A percentile compares a stretch with the other conserved stretches of the same genome.
These are phyloP conservation scores for Pelmatolapia mariae DNA, from an alignment of 2,113 vertebrate species.

Conservation along the genomic window DNA sequence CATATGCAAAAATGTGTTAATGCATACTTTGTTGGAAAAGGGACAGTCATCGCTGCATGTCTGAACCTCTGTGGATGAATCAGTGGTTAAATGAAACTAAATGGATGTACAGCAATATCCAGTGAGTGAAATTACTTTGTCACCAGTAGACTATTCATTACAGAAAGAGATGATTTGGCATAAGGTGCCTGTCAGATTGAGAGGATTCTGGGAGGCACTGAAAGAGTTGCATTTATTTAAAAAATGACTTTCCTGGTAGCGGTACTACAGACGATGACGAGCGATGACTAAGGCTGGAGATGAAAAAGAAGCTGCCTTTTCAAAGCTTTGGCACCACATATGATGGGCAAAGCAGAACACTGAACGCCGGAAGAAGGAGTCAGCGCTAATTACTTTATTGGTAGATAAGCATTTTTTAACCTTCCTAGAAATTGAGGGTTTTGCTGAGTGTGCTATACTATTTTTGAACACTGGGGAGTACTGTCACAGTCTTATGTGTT, in stretches of 20 bases:
- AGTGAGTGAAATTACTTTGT: slow-evolving; percentile 4
- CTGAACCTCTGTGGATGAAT: not conserved
- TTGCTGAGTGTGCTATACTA: not conserved
- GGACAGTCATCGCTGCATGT: not conserved
- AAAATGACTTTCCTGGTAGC: slow-evolving; percentile 6
- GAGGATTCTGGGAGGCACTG: not conserved
- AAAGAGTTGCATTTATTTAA: slow-evolving; percentile 8
- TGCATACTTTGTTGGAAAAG: not conserved
- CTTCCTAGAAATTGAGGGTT: not conserved
- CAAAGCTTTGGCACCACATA: slow-evolving; percentile 15
- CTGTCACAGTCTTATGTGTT: not conserved
- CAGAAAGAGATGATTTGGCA: slow-evolving; percentile 7
- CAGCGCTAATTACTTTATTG: slow-evolving; percentile 33
- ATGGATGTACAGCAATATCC: not conserved
- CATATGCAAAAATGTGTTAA: not conserved
- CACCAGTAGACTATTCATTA: slow-evolving; percentile 2
- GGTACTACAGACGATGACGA: not conserved
- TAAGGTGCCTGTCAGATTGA: not conserved
- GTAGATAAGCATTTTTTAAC: slow-evolving; percentile 33
- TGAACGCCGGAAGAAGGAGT: not conserved
- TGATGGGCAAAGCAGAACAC: not conserved
- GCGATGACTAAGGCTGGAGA: slow-evolving; percentile 15
- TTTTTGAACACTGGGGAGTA: not conserved
- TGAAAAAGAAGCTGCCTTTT: not conserved
- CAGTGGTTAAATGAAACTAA: not conserved